Conservation (phyloP, 2,113 vertebrate species). For the Okapia johnstoni region DNA sequence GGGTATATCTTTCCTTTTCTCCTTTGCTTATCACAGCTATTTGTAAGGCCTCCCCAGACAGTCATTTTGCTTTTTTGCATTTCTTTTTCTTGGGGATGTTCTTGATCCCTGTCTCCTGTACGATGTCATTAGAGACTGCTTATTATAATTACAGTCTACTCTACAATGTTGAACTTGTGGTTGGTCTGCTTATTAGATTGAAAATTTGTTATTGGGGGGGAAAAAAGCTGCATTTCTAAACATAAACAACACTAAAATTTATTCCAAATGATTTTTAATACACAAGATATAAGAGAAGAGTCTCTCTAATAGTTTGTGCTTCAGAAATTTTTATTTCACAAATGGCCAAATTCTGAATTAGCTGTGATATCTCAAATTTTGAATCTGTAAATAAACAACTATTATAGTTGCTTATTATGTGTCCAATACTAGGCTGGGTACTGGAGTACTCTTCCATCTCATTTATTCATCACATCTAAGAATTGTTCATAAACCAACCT, state of each 20-base stretch:
- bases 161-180: neutral
- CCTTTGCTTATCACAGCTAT: too few species aligned
- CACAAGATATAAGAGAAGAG: neutral
- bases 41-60: too few species aligned
- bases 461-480: neutral
- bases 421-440: neutral
- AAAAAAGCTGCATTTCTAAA: neutral
- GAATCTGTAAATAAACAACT: neutral
- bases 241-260: neutral
- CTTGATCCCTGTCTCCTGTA: too few species aligned
- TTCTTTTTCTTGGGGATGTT: too few species aligned
- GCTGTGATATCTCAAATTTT: neutral
- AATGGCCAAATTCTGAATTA: neutral
- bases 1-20: too few species aligned
- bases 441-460: neutral
- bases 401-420: neutral
- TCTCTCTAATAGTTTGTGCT: neutral
- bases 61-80: too few species aligned
- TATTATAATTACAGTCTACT: neutral
- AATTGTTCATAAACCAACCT: neutral
- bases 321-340: neutral
- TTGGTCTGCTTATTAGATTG: neutral
- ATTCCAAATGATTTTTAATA: neutral
- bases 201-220: neutral
- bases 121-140: neutral